Evolutionary conservation across 1,140 invertebrate species (phyloP), one percentile per base, ranked within the genome.

Genomic region (Saccostrea echinata): DNA sequence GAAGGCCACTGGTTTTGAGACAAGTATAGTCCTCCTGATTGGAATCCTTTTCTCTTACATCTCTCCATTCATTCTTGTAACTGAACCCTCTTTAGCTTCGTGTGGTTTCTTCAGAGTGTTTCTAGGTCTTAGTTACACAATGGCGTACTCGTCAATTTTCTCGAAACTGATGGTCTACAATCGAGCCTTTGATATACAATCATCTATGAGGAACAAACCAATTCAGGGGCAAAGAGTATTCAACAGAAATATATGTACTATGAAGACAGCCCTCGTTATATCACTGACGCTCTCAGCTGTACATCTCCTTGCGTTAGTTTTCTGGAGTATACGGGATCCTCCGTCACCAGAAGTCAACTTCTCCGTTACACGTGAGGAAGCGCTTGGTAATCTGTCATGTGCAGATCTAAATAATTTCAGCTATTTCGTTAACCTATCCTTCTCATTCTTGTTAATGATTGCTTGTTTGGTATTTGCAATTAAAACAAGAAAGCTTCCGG

Each of bases 381-480:
- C 51, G 11, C 6, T 61, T 57, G 80, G 85, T 35, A n/a, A 89
- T 86, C 53, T 88, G 4, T 68, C 86, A 71, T 85, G 90, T 86
- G n/a, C 24, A 84, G 82, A 88, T n/a, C 61, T 90, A 43, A 57
- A 53, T 30, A 84, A 87, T 16, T 82, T 57, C 16, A 88, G 87
- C 13, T 91, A 91, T 53, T 53, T 88, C 0, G 64, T 84, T 35
- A 84, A 83, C 55, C 24, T 98, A 94, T 97, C 97, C 90, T 98
- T 98, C 96, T 98, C 98, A 0, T 97, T 98, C 89, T 95, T 98
- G 35, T 95, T 98, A 24, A 98, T 98, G 90, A 95, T 98, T 12
- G 96, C 98, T 3, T 98, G 98, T 94, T 98, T 98, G 0, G 96
- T 98, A 11, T 98, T 98, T 93, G 98, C 98, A 3, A 96, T 98